Evolutionary conservation across 2,113 vertebrate genomes (phyloP).

Genomic region (cattle (Bos taurus)): ARS-UCD2.0 NC_037328.1:40908001-40908500

Average conservation of each 20-base stretch:
- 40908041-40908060: neutral
- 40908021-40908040: neutral
- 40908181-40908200: neutral
- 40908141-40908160: neutral
- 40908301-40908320: neutral
- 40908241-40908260: neutral
- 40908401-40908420: neutral
- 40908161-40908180: neutral
- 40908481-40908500: neutral
- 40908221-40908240: neutral
- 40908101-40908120: neutral
- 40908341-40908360: neutral
- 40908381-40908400: neutral
- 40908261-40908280: neutral
- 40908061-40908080: neutral
- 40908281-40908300: neutral
- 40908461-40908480: neutral
- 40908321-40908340: neutral
- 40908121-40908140: neutral
- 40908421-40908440: accelerated
- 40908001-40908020: neutral
- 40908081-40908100: neutral
- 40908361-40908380: neutral
- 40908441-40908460: neutral
- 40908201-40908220: neutral